These are phyloP conservation scores for Micromys minutus DNA, from an alignment of 2,113 vertebrate species.

Conservation along the genomic window DNA sequence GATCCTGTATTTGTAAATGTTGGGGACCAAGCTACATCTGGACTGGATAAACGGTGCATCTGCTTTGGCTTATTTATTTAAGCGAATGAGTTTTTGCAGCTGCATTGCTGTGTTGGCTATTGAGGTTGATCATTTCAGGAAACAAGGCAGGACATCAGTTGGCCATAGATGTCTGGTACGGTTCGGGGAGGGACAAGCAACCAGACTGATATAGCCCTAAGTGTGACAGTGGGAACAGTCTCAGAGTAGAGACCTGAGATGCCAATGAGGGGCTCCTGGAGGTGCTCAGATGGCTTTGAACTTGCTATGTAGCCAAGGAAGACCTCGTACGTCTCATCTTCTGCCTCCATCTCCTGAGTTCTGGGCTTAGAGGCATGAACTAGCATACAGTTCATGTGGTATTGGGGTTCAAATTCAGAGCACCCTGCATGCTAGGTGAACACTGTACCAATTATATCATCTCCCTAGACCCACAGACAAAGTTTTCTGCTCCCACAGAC, in stretches of 20 bases:
- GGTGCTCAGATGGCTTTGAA: background rate
- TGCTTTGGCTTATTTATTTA: background rate
- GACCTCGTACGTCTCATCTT: background rate
- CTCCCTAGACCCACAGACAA: background rate
- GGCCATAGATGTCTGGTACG: background rate
- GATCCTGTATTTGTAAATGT: background rate
- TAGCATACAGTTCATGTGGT: background rate
- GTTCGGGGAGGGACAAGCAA: background rate
- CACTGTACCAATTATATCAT: background rate
- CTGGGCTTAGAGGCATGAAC: background rate
- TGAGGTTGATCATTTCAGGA: background rate
- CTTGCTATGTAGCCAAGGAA: background rate
- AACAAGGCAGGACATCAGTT: background rate
- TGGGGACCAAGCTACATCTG: background rate
- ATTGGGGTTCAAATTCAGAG: background rate
- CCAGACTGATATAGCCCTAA: background rate
- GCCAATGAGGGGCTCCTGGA: background rate
- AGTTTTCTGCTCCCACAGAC: background rate
- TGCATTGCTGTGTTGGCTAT: background rate
- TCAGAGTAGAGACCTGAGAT: background rate
- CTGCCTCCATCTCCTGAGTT: background rate
- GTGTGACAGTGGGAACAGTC: background rate
- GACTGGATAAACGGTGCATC: background rate
- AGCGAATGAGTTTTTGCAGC: background rate
- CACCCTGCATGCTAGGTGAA: background rate